Evolutionary conservation across 2,888 invertebrate species (phyloP).

Genomic region (Pherbina coryleti): DNA sequence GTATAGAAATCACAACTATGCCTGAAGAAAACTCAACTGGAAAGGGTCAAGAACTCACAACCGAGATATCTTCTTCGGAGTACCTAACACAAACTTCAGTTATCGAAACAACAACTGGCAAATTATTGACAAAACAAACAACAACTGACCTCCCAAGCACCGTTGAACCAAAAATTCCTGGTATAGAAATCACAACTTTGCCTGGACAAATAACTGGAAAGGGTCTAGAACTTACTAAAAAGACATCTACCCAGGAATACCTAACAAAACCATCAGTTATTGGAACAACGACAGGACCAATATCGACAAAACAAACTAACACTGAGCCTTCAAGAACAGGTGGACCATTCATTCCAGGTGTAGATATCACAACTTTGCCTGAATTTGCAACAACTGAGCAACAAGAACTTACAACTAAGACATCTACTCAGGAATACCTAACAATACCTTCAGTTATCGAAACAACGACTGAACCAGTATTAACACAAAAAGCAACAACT

Average conservation of each 20-base stretch:
- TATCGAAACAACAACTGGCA: no score
- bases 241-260: no score
- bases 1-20: neutral
- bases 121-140: neutral
- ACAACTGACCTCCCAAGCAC: neutral
- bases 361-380: no score
- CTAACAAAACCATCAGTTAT: no score
- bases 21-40: neutral
- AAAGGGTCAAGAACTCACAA: neutral
- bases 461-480: neutral
- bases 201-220: neutral
- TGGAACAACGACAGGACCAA: no score
- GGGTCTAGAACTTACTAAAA: no score
- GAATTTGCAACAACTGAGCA: neutral
- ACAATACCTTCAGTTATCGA: neutral
- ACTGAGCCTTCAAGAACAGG: no score
- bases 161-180: neutral
- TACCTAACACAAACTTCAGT: no score
- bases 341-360: no score
- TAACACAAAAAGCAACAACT: neutral
- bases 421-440: neutral
- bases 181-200: neutral
- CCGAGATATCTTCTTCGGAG: neutral
- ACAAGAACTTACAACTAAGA: no score
- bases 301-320: no score